phyloP scores from a whole-genome alignment of 2,888 invertebrate species.

The Eudasyphora cyanicolor region DNA sequence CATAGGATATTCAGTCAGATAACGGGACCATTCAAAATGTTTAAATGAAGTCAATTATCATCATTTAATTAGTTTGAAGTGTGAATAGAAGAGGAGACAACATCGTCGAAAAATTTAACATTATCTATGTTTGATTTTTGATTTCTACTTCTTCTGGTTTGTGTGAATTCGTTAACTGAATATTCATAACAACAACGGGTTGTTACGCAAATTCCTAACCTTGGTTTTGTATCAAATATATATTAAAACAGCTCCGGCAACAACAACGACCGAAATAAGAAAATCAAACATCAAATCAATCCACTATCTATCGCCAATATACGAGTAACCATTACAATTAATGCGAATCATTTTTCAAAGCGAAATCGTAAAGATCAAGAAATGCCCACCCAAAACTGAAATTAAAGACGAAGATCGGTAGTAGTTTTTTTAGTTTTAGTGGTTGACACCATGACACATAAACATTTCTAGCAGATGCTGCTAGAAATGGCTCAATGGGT shows the following conservation, averaged over 20 bases:
- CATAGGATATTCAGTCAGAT: not conserved
- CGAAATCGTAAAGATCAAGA: not conserved
- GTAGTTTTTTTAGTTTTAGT: not conserved
- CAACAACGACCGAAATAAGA: too few species aligned
- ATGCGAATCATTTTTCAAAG: slow-evolving; percentile 28
- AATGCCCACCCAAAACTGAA: not conserved
- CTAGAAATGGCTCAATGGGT: too few species aligned
- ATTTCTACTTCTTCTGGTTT: slow-evolving; percentile 1
- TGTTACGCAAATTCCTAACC: slow-evolving; percentile 58
- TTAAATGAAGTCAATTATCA: not conserved
- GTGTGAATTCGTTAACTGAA: slow-evolving; percentile 42
- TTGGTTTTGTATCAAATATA: slow-evolving; percentile 46
- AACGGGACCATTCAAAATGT: not conserved
- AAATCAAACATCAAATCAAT: slow-evolving; percentile 10
- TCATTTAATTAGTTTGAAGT: not conserved
- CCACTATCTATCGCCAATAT: not conserved
- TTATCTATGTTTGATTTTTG: not conserved
- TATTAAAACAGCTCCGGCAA: slow-evolving; percentile 15
- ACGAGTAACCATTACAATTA: slow-evolving; percentile 27
- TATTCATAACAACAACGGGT: slow-evolving; percentile 48
- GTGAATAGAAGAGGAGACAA: not conserved
- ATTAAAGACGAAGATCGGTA: not conserved
- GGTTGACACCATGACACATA: not conserved
- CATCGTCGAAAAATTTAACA: not conserved
- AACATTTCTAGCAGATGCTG: too few species aligned